Evolutionary conservation across 2,113 vertebrate genomes (phyloP).

Genomic region (Hypocryptadius cinnamomeus): DNA sequence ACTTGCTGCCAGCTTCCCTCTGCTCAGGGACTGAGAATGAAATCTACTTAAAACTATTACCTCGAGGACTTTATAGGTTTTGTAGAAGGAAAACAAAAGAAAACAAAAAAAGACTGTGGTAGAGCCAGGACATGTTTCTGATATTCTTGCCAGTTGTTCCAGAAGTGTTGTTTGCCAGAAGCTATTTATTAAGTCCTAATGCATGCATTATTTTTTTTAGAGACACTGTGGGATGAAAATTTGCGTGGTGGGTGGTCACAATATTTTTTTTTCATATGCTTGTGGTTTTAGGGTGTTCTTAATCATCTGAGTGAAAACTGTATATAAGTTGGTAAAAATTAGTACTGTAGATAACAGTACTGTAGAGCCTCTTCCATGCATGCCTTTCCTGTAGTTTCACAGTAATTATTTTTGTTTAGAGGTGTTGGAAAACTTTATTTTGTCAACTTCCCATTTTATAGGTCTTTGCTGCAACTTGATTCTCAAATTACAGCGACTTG

Average conservation of each 20-base stretch:
- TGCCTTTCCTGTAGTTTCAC: neutral
- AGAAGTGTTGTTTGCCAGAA: conserved; percentile 14
- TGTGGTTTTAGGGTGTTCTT: neutral
- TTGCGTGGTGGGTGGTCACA: neutral
- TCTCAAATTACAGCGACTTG: neutral
- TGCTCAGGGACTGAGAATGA: conserved; percentile 45
- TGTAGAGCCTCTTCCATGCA: neutral
- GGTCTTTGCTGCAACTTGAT: neutral
- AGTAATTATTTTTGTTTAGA: neutral
- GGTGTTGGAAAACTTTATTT: neutral
- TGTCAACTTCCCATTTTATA: neutral
- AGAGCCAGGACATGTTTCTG: conserved; percentile 54
- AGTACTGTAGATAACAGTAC: neutral
- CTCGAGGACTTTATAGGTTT: conserved; percentile 57
- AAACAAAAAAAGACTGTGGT: neutral
- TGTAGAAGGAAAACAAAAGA: neutral
- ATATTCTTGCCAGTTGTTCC: conserved; percentile 47
- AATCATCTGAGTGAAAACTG: neutral
- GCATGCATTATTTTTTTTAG: neutral
- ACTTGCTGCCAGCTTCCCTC: conserved; percentile 59
- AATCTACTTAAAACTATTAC: conserved; percentile 63
- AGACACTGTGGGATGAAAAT: neutral
- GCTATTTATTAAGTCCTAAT: neutral
- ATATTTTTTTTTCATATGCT: neutral
- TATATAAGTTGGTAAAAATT: neutral